Conservation (phyloP, 2,888 invertebrate species). For the Tethea ocularis region DNA sequence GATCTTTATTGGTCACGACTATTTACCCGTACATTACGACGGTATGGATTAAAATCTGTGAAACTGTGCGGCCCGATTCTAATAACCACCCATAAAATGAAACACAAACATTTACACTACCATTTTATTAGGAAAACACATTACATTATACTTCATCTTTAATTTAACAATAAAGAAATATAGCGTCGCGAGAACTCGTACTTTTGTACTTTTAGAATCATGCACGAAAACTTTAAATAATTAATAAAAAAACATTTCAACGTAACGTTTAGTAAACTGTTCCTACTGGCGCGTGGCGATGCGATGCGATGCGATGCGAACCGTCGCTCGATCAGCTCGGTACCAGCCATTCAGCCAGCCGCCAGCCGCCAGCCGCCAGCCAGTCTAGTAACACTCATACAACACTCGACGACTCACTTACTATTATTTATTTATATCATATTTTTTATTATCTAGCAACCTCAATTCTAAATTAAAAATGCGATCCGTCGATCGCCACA, state of each 20-base stretch:
- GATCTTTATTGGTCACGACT: no score
- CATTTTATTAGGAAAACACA: slow-evolving; percentile 81
- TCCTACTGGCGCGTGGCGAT: slow-evolving; percentile 11
- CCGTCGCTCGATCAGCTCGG: no score
- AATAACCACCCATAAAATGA: slow-evolving; percentile 54
- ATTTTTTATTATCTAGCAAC: slow-evolving; percentile 42
- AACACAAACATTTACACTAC: slow-evolving; percentile 65
- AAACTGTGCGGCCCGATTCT: no score
- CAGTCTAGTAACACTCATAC: slow-evolving; percentile 6
- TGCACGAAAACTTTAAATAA: slow-evolving; percentile 61
- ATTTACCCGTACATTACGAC: no score
- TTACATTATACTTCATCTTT: slow-evolving; percentile 74
- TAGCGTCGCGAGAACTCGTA: slow-evolving; percentile 49
- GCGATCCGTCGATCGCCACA: slow-evolving; percentile 12
- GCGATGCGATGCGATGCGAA: no score
- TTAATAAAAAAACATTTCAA: slow-evolving; percentile 63
- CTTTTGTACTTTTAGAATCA: slow-evolving; percentile 67
- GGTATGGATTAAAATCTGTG: no score
- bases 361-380: no score
- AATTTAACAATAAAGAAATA: slow-evolving; percentile 74
- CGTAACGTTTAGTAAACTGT: slow-evolving; percentile 47
- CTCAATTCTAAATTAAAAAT: slow-evolving; percentile 24
- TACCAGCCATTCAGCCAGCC: no score
- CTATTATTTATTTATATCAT: slow-evolving; percentile 36
- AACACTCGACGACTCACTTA: slow-evolving; percentile 15